Evolutionary conservation across 1,140 invertebrate species (phyloP), one percentile per base, ranked within the genome.

Genomic region (Phocides pigmalion): DNA sequence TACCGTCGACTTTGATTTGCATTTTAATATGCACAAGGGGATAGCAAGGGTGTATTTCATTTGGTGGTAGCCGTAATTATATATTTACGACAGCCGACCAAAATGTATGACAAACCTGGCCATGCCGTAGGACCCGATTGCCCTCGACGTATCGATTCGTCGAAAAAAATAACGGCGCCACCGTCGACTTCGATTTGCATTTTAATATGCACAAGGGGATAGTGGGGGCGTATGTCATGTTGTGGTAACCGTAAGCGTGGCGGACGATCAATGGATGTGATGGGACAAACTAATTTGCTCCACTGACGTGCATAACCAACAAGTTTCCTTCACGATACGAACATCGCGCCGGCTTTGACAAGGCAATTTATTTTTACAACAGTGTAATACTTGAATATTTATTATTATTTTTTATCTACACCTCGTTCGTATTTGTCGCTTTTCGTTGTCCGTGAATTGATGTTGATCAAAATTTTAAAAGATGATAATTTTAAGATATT

Each of bases 1-100:
- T 67, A 66, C 68, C 62, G n/a, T n/a, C 65, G 62, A 69, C 50
- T 76, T 77, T 74, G 75, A 90, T 90, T 90, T 88, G 84, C 87
- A 90, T 90, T 88, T 90, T 88, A 90, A 90, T 87, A 88, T 83
- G 77, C 81, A 70, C 81, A 72, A 71, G 77, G 76, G 81, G 78
- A 78, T 80, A 71, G 64, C 72, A 37, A 70, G 71, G 76, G 77
- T 72, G 78, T 74, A 75, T 54, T 82, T 87, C 87, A 87, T 84
- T 81, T 83, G 81, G 79, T 82, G 66, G 64, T 51, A 56, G 64
- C 72, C 70, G 76, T 75, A n/a, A 81, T 81, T 84, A 82, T 72
- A 84, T 80, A 77, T 84, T 87, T 84, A 88, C 77, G 81, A 76
- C 73, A 70, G 66, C 72, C 74, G 63, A 62, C 47, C 64, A 68